Conservation (phyloP, 2,888 invertebrate species). For the Serrognathus titanus region DNA sequence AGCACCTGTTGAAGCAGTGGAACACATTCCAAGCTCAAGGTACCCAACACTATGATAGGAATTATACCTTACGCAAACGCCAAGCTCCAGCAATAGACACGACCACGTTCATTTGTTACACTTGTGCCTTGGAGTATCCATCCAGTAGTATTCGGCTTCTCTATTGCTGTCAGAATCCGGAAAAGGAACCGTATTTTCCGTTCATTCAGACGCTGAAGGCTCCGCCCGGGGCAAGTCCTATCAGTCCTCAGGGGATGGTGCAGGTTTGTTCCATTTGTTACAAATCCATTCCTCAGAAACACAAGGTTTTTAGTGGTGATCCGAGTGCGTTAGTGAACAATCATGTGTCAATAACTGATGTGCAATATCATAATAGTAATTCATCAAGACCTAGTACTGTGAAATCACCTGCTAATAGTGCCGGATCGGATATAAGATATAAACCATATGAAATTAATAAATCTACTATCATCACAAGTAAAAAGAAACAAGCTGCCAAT, state of each 20-base stretch:
- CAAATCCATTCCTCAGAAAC: slow-evolving; percentile 75
- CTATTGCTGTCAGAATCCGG: slow-evolving; percentile 80
- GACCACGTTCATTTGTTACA: slow-evolving; percentile 83
- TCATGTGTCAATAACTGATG: slow-evolving; percentile 45
- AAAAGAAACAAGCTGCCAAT: slow-evolving; percentile 50
- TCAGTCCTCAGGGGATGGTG: slow-evolving; percentile 75
- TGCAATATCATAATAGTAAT: slow-evolving; percentile 40
- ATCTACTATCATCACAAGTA: slow-evolving; percentile 45
- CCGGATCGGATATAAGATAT: slow-evolving; percentile 57
- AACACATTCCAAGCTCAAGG: slow-evolving; percentile 61
- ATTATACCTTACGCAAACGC: slow-evolving; percentile 76
- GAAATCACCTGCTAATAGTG: slow-evolving; percentile 55
- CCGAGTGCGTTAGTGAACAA: slow-evolving; percentile 36
- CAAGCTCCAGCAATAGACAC: slow-evolving; percentile 63
- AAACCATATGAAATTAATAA: slow-evolving; percentile 59
- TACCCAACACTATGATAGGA: slow-evolving; percentile 72
- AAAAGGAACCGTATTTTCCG: slow-evolving; percentile 86
- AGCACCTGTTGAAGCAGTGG: slow-evolving; percentile 86
- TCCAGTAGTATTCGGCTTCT: slow-evolving; percentile 77
- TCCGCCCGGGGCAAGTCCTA: slow-evolving; percentile 81
- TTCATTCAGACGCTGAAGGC: slow-evolving; percentile 79
- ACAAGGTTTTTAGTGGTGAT: slow-evolving; percentile 62
- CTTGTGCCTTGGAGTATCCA: slow-evolving; percentile 78
- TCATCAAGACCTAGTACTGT: slow-evolving; percentile 52
- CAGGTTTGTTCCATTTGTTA: slow-evolving; percentile 77